phyloP scores from a whole-genome alignment of 2,797 vertebrate genomes.

The Enteromius paludinosus region DNA sequence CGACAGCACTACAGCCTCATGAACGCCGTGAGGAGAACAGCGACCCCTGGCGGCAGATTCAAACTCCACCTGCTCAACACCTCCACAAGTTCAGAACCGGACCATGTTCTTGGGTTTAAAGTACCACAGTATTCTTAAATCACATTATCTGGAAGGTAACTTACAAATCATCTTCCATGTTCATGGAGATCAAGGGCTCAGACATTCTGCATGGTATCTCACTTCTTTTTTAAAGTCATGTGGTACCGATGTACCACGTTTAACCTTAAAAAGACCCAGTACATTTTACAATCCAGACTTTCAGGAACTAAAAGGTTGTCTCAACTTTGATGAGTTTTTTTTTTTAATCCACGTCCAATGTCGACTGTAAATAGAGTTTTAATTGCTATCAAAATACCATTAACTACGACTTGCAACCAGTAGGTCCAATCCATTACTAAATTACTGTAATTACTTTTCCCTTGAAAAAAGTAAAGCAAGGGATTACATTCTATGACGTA shows the following conservation, averaged over 20 bases:
- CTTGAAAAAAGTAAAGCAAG: background rate
- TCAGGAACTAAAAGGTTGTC: too few relatives aligned
- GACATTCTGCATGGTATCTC: too few relatives aligned
- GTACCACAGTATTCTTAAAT: background rate
- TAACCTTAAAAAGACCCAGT: background rate
- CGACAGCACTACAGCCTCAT: slow-evolving; percentile 21
- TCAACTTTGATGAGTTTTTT: background rate
- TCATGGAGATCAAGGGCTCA: too few relatives aligned
- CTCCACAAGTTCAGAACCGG: background rate
- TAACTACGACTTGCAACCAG: background rate
- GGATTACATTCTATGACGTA: background rate
- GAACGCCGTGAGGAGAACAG: background rate
- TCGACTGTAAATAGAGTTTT: background rate
- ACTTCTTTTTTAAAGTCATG: too few relatives aligned
- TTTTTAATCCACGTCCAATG: background rate
- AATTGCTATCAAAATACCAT: background rate
- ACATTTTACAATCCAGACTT: background rate
- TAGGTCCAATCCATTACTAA: background rate
- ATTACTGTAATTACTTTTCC: background rate
- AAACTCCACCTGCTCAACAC: background rate
- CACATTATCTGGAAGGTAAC: background rate
- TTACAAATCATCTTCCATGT: too few relatives aligned
- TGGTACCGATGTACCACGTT: background rate
- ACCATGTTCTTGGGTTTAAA: background rate
- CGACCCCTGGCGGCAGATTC: slow-evolving; percentile 18